Percentiles rank a stretch among this genome's conserved stretches.
phyloP scores from a whole-genome alignment of 2,113 vertebrate genomes.

The Agapornis roseicollis region DNA sequence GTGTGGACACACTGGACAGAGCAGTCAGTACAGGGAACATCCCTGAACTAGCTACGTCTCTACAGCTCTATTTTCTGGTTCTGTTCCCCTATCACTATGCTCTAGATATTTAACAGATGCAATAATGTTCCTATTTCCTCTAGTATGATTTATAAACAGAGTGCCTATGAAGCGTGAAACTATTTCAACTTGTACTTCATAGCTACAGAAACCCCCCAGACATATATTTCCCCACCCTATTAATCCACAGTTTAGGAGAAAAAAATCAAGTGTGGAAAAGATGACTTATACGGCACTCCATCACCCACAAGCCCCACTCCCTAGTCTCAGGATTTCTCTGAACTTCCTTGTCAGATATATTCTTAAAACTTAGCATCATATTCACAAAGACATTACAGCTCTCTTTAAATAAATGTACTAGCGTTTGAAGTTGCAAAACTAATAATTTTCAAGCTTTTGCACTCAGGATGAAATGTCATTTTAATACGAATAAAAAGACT shows the following conservation, averaged over 20 bases:
- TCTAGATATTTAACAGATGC: constrained; percentile 57
- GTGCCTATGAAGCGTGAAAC: neutral
- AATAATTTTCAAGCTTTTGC: constrained; percentile 74
- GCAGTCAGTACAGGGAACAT: neutral
- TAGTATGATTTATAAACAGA: constrained; percentile 6
- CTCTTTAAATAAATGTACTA: constrained; percentile 69
- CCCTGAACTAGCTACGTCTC: neutral
- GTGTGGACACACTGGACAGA: neutral
- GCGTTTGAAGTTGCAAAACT: constrained; percentile 73
- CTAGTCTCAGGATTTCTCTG: constrained; percentile 50
- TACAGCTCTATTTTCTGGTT: neutral
- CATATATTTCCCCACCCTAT: neutral
- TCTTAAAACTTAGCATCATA: constrained; percentile 46
- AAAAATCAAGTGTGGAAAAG: constrained; percentile 13
- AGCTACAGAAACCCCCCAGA: constrained; percentile 13
- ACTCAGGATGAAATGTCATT: constrained; percentile 77
- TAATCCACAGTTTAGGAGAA: constrained; percentile 32
- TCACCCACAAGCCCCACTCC: constrained; percentile 40
- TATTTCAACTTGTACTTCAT: neutral
- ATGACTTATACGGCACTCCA: constrained; percentile 45
- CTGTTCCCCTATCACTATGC: neutral
- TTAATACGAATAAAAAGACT: constrained; percentile 76
- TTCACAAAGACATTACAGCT: constrained; percentile 59
- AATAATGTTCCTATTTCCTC: constrained; percentile 63
- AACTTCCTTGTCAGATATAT: constrained; percentile 42